Evolutionary conservation across 2,113 vertebrate species (phyloP).

Genomic region (Spea multiplicata): DNA sequence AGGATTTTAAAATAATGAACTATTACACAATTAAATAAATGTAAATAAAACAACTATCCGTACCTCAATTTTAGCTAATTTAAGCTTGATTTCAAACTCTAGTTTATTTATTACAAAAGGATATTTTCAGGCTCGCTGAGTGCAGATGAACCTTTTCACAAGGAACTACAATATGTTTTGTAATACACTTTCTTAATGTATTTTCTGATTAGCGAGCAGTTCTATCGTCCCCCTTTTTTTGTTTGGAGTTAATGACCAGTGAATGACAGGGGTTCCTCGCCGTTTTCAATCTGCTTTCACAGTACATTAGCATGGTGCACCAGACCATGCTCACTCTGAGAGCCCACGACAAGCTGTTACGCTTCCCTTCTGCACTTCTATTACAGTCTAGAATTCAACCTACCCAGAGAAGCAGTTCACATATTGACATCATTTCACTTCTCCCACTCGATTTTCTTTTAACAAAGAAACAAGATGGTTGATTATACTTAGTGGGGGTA

Average conservation of each 20-base stretch:
- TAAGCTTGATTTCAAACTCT: slow-evolving; percentile 3
- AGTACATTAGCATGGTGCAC: slow-evolving; percentile 35
- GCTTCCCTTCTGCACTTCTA: not conserved
- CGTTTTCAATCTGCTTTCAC: slow-evolving; percentile 38
- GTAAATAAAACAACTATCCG: not conserved
- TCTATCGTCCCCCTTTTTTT: slow-evolving; percentile 5
- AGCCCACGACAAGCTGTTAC: slow-evolving; percentile 7
- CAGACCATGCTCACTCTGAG: slow-evolving; percentile 11
- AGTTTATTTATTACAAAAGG: slow-evolving; percentile 13
- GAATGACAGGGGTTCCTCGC: slow-evolving; percentile 31
- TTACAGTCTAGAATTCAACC: slow-evolving; percentile 9
- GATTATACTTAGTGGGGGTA: not conserved
- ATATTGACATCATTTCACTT: slow-evolving; percentile 29
- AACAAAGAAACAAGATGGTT: not conserved
- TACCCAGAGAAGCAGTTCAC: slow-evolving; percentile 18
- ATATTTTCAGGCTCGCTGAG: not conserved
- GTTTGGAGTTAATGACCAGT: slow-evolving; percentile 39
- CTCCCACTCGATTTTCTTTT: not conserved
- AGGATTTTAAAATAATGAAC: not conserved
- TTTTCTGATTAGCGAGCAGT: slow-evolving; percentile 7
- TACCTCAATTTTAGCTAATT: not conserved
- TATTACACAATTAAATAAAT: not conserved
- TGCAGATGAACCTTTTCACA: not conserved
- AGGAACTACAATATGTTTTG: not conserved
- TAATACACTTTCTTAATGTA: slow-evolving; percentile 21